Percentiles rank a stretch among this genome's conserved stretches.
Conservation (phyloP, 2,888 invertebrate genomes). For the Drosophila diplacantha region DNA sequence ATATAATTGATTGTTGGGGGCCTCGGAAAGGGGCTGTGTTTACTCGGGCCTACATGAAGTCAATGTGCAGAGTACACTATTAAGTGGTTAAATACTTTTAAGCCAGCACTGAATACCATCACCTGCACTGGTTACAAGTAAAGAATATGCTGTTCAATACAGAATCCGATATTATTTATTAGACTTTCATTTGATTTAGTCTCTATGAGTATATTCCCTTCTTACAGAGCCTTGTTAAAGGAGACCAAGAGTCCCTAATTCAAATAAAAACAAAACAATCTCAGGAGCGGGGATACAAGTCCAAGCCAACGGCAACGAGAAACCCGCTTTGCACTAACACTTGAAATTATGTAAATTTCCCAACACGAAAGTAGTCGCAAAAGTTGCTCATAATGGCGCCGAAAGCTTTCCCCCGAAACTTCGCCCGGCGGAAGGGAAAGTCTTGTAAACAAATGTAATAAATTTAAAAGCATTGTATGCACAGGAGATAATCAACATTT, state of each 20-base stretch:
- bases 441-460: constrained; percentile 64
- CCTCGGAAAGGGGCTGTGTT: neutral
- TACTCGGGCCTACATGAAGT: neutral
- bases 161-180: too few relatives aligned
- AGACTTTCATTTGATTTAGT: neutral
- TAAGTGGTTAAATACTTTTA: neutral
- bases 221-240: neutral
- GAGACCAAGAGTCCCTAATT: neutral
- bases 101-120: neutral
- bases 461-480: constrained; percentile 63
- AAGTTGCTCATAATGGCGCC: constrained; percentile 49
- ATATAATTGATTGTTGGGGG: constrained; percentile 47
- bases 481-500: constrained; percentile 54
- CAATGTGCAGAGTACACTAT: neutral
- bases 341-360: constrained; percentile 56
- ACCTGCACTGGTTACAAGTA: neutral
- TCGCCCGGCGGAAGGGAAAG: constrained; percentile 5
- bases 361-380: constrained; percentile 49
- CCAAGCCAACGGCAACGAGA: constrained; percentile 26
- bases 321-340: constrained; percentile 56
- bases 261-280: constrained; percentile 1
- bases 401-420: constrained; percentile 9
- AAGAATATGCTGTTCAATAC: neutral
- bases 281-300: neutral
- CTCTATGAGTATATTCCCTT: neutral